These are phyloP conservation scores for Neogobius melanostomus DNA, from an alignment of 2,113 vertebrate genomes.

Conservation along the genomic window DNA sequence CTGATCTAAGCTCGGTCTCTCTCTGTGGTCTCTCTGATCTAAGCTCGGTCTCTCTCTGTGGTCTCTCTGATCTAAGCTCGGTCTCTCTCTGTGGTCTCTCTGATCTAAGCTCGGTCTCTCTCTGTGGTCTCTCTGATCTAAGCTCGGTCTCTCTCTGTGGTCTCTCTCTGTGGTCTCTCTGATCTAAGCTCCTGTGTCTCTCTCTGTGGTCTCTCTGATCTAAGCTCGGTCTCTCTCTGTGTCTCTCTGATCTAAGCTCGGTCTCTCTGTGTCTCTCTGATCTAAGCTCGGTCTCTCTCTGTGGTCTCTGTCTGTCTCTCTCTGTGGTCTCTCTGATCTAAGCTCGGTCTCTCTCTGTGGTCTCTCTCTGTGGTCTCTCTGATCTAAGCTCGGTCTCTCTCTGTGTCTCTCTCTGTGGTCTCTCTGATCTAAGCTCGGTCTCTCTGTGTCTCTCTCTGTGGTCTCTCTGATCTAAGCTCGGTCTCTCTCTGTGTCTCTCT, in stretches of 20 bases:
- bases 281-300: neutral
- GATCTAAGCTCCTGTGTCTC: neutral
- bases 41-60: too few relatives aligned
- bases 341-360: neutral
- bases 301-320: too few relatives aligned
- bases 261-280: too few relatives aligned
- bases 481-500: neutral
- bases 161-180: neutral
- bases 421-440: neutral
- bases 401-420: neutral
- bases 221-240: too few relatives aligned
- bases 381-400: neutral
- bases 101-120: too few relatives aligned
- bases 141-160: neutral
- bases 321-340: neutral
- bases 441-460: neutral
- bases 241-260: neutral
- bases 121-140: neutral
- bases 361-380: neutral
- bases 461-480: neutral
- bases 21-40: neutral
- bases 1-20: neutral
- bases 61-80: neutral
- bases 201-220: neutral
- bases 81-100: slow-evolving; percentile 1